phyloP scores from a whole-genome alignment of 2,888 invertebrate species.

The Noctua janthe region DNA sequence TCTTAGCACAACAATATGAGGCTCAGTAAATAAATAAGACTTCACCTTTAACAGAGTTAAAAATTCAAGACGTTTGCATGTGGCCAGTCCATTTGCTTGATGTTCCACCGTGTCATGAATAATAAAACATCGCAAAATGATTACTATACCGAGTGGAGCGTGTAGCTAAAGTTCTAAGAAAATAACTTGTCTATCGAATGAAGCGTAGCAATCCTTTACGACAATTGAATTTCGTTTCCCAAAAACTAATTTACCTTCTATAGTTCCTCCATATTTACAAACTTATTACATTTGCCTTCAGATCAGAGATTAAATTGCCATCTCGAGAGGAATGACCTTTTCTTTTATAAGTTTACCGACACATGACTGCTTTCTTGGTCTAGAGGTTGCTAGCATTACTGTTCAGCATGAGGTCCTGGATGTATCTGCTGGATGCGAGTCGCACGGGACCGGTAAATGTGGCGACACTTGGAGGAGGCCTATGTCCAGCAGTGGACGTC shows the following conservation, averaged over 20 bases:
- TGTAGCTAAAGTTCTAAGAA: slow-evolving; percentile 68
- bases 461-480: too few relatives aligned
- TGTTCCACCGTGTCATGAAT: slow-evolving; percentile 68
- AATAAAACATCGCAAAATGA: slow-evolving; percentile 67
- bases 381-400: background rate
- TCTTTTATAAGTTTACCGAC: slow-evolving; percentile 77
- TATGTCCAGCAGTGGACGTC: too few relatives aligned
- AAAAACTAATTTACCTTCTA: slow-evolving; percentile 87
- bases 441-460: too few relatives aligned
- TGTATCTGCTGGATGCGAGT: too few relatives aligned
- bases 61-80: slow-evolving; percentile 67
- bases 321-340: slow-evolving; percentile 77
- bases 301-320: slow-evolving; percentile 87
- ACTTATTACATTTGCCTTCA: slow-evolving; percentile 86
- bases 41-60: slow-evolving; percentile 10
- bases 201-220: slow-evolving; percentile 79
- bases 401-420: background rate
- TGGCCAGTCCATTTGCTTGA: slow-evolving; percentile 65
- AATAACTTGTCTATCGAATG: slow-evolving; percentile 71
- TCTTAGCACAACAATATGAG: background rate
- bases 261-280: slow-evolving; percentile 87
- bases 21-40: background rate
- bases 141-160: slow-evolving; percentile 65
- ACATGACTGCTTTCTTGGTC: slow-evolving; percentile 43
- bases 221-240: slow-evolving; percentile 85